Conservation (phyloP, 2,113 vertebrate genomes). For the Atrichornis clamosus region DNA sequence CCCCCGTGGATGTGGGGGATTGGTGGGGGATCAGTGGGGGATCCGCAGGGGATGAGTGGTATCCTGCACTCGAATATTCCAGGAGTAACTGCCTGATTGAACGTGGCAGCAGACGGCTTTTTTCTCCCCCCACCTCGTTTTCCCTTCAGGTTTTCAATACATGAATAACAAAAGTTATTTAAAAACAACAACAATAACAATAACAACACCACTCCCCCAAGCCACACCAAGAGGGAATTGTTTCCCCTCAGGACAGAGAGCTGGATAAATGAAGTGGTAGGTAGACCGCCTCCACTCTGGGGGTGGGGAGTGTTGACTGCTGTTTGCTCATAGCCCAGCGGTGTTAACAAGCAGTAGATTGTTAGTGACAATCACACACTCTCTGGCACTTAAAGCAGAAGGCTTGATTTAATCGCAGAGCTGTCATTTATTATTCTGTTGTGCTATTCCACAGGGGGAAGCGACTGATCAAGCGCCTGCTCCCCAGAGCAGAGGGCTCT, state of each 20-base stretch:
- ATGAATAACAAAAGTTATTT: slow-evolving; percentile 42
- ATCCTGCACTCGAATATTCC: not conserved
- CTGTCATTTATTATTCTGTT: slow-evolving; percentile 91
- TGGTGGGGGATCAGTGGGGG: not conserved
- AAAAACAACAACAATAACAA: slow-evolving; percentile 42
- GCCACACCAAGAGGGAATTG: not conserved
- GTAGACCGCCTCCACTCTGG: slow-evolving; percentile 20
- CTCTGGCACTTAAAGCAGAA: slow-evolving; percentile 82
- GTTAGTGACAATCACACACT: slow-evolving; percentile 89
- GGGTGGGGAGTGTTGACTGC: slow-evolving; percentile 70
- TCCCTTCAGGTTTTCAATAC: not conserved
- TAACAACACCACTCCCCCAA: not conserved
- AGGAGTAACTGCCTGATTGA: not conserved
- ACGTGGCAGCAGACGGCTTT: slow-evolving; percentile 16
- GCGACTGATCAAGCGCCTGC: slow-evolving; percentile 83
- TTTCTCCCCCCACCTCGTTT: not conserved
- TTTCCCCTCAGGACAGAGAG: slow-evolving; percentile 20
- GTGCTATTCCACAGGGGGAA: slow-evolving; percentile 80
- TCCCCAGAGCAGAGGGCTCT: slow-evolving; percentile 73
- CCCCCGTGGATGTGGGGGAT: not conserved
- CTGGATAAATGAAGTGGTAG: slow-evolving; percentile 46
- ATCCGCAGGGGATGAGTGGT: not conserved
- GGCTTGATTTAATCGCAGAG: slow-evolving; percentile 90
- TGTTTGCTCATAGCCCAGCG: slow-evolving; percentile 82
- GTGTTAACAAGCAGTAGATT: slow-evolving; percentile 88